Conservation (phyloP, 2,113 vertebrate species). For the Brachionichthys hirsutus region DNA sequence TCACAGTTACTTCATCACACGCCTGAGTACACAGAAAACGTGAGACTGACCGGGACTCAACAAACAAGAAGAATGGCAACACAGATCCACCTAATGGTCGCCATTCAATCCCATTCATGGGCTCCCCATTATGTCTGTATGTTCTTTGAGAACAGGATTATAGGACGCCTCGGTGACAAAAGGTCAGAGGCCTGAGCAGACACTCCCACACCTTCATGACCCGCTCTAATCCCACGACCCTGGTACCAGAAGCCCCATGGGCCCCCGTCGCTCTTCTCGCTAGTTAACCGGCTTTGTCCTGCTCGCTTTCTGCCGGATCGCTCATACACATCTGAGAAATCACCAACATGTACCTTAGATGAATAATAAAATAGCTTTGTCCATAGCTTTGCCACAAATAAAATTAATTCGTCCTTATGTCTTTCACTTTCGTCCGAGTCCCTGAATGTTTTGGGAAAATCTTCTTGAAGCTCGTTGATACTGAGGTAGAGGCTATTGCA, state of each 20-base stretch:
- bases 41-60: conserved; percentile 68
- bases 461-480: too few species aligned
- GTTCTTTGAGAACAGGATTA: conserved; percentile 74
- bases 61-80: conserved; percentile 73
- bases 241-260: conserved; percentile 41
- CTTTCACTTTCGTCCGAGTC: too few species aligned
- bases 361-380: too few species aligned
- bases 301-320: conserved; percentile 59
- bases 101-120: conserved; percentile 72
- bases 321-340: conserved; percentile 39
- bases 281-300: conserved; percentile 69
- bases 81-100: conserved; percentile 70
- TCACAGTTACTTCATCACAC: conserved; percentile 57
- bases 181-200: conserved; percentile 73
- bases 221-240: conserved; percentile 76
- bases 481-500: too few species aligned
- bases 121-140: conserved; percentile 69
- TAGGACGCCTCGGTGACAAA: conserved; percentile 68
- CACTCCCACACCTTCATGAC: conserved; percentile 72
- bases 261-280: conserved; percentile 34
- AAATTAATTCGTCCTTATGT: too few species aligned
- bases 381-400: too few species aligned
- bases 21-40: conserved; percentile 62
- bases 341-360: neutral
- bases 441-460: too few species aligned